Evolutionary conservation across 2,888 invertebrate genomes (phyloP), one percentile per base, ranked within the genome.

Genomic region (Yponomeuta evonymella): DNA sequence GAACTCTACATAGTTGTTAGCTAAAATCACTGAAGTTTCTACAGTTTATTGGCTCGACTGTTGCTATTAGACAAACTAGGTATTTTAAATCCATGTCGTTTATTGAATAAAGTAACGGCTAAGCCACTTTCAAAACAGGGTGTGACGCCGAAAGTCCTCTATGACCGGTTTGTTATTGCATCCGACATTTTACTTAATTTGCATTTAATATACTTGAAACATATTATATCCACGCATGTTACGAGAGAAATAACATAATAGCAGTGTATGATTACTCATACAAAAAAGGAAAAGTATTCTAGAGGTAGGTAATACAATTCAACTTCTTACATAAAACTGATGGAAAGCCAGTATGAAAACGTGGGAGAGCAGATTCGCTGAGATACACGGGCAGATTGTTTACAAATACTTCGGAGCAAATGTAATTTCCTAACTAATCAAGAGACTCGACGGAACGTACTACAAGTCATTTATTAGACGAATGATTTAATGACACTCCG

Each of bases 241-340:
- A 51, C 62, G 36, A 43, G 51, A 69, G 33, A 58, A 69, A 69
- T 30, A 30, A n/a, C 62, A 73, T 66, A 68, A 71, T 15, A 58
- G 51, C 15, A 15, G 15, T 70, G 48, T n/a, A 33, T 36, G 15
- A 58, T 58, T 58, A 66, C 30, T 30, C 58, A 63, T 23, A 23
- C 36, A 58, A 30, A 58, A 69, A 69, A 58, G 62, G n/a, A 65
- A 65, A 65, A 58, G 51, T 15, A 15, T 33, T 67, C 30, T 67
- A 23, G 23, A 8, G 43, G 48, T 23, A 67, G 43, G 48, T 67
- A 67, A 67, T 48, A 11, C 36, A 15, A 67, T 23, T 23, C 11
- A 36, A 36, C 11, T 33, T 43, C 51, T 58, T 58, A 58, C 51
- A 58, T 58, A 58, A 58, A 67, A 67, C n/a, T 43, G 67, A 43